These are phyloP conservation scores for Lagorchestes hirsutus DNA, from an alignment of 2,797 vertebrate species.

Conservation along the genomic window DNA sequence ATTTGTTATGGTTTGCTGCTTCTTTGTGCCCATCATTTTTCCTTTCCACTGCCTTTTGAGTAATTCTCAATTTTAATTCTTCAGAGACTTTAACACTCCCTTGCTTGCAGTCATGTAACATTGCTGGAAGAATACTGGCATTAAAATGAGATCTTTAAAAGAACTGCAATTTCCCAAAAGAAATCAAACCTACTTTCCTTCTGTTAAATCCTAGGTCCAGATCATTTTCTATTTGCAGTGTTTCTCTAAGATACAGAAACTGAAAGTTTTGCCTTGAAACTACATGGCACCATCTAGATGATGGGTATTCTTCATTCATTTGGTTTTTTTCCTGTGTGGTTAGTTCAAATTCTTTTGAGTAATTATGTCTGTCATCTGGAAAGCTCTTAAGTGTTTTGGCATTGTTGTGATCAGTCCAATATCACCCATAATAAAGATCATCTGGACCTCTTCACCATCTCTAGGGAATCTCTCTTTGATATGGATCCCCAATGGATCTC, in stretches of 20 bases:
- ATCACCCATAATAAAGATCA: neutral
- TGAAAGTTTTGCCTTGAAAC: neutral
- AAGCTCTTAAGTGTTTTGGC: neutral
- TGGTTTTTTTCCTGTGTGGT: neutral
- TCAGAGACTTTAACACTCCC: neutral
- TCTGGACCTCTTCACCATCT: neutral
- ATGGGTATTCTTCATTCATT: neutral
- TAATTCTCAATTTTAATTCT: neutral
- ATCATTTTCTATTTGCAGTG: neutral
- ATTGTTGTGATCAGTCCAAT: neutral
- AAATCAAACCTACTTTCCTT: neutral
- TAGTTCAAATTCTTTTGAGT: neutral
- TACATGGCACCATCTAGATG: neutral
- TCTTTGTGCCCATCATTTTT: neutral
- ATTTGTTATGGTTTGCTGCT: neutral
- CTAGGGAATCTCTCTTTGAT: neutral
- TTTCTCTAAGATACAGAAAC: neutral
- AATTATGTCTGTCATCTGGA: neutral
- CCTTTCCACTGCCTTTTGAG: neutral
- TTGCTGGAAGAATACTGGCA: neutral
- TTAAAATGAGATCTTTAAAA: neutral
- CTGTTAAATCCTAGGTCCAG: neutral
- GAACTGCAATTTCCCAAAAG: neutral
- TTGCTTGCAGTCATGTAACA: neutral
- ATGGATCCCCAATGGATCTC: neutral